Percentiles rank a stretch among this genome's conserved stretches.
Evolutionary conservation across 2,797 vertebrate species (phyloP).

Genomic region (Champsocephalus gunnari): DNA sequence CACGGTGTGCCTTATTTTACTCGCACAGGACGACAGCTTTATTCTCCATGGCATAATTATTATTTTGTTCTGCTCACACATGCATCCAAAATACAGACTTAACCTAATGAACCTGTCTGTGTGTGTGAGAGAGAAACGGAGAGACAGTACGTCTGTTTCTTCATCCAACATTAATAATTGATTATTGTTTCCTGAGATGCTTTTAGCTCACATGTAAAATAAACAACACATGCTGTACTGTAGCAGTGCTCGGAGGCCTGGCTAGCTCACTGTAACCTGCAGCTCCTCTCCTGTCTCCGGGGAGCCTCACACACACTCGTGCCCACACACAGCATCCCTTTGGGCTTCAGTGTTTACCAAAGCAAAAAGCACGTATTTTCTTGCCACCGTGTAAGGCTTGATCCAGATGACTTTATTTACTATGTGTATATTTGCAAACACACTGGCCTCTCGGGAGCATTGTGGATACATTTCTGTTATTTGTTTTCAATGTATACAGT

Average conservation of each 20-base stretch:
- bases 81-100: constrained; percentile 25
- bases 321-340: constrained; percentile 50
- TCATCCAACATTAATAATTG: constrained; percentile 68
- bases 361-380: constrained; percentile 64
- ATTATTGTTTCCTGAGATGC: constrained; percentile 65
- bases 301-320: constrained; percentile 53
- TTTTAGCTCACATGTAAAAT: constrained; percentile 48
- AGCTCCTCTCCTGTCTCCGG: constrained; percentile 64
- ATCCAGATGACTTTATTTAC: constrained; percentile 47
- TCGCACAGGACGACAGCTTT: background rate
- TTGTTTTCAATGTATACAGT: constrained; percentile 28
- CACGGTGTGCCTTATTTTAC: background rate
- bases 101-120: constrained; percentile 25
- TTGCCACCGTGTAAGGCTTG: constrained; percentile 39
- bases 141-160: constrained; percentile 32
- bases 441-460: constrained; percentile 41
- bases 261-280: constrained; percentile 63
- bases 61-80: constrained; percentile 30
- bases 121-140: background rate
- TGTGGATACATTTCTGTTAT: constrained; percentile 27
- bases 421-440: constrained; percentile 60
- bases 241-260: constrained; percentile 50
- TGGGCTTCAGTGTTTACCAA: constrained; percentile 69
- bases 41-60: constrained; percentile 10
- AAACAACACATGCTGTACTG: constrained; percentile 24